Evolutionary conservation across 1,140 invertebrate genomes (phyloP), one percentile per base, ranked within the genome.

Genomic region (Camponotus floridanus): DNA sequence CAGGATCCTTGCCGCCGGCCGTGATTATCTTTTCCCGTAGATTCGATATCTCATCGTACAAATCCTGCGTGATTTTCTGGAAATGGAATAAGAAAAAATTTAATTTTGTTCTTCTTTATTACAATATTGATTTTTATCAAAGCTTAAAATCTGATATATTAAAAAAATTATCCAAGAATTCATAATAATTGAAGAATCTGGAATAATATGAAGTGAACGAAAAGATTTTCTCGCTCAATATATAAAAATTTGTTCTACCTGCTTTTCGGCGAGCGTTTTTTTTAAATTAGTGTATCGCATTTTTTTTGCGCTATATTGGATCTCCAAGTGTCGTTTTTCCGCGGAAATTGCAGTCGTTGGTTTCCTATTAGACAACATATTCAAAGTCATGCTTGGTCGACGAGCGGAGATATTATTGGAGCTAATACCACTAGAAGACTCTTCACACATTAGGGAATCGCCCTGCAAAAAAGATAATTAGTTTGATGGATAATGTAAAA

Each of bases 11-110:
- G 0, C 64, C 86, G 3, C 93, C 93, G 13, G 2, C 64, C 0
- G 79, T 71, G 8, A 94, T 86, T 39, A 94, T 68, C 55, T 92
- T 93, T 3, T 94, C 91, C 0, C 93, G 90, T 4, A 94, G 64
- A n/a, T 90, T 88, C 1, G 65, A 70, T 39, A 94, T 85, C 11
- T 94, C 92, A 11, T 91, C 86, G 76, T 91, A 91, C 9, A 92
- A 21, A 3, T 88, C 85, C 33, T 79, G 71, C 4, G 68, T 76
- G 0, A 31, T 8, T 92, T 92, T 92, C 92, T 93, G 73, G 11
- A 13, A 18, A 31, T 5, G 64, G 39, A 9, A 21, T 13, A n/a
- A 9, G 42, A 21, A 33, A 31, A 18, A 80, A 55, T 76, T 31
- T 61, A 7, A 48, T 76, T 74, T 62, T 18, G 48, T 51, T 51